These are phyloP conservation scores for Coendou prehensilis DNA, from an alignment of 2,797 vertebrate genomes.

Conservation along the genomic window DNA sequence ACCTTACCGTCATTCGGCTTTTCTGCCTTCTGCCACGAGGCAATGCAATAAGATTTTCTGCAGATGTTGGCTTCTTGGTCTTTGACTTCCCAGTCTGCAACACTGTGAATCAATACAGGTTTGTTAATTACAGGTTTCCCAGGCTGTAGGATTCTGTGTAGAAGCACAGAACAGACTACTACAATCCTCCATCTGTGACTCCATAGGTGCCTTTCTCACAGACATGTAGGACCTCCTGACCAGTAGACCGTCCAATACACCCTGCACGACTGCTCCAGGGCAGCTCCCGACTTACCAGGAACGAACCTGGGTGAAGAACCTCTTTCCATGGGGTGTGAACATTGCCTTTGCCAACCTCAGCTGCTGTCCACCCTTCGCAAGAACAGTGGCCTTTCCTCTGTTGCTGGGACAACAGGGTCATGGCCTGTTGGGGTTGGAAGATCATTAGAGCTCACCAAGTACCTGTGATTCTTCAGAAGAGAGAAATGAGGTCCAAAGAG, in stretches of 20 bases:
- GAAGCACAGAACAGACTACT: too few species aligned
- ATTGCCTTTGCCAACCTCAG: not conserved
- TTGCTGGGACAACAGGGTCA: not conserved
- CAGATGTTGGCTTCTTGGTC: too few species aligned
- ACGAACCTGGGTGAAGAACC: not conserved
- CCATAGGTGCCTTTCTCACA: not conserved
- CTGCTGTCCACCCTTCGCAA: not conserved
- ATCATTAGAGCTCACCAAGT: not conserved
- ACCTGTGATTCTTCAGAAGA: not conserved
- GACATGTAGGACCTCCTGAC: not conserved
- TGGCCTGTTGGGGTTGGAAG: not conserved
- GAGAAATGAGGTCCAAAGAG: not conserved
- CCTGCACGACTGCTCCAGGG: not conserved
- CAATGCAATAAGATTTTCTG: not conserved
- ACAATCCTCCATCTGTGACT: not conserved
- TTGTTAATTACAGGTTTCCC: not conserved
- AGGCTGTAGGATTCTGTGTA: not conserved
- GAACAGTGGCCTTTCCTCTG: not conserved
- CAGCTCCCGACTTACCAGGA: not conserved
- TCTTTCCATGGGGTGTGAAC: not conserved
- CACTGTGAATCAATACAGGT: not conserved
- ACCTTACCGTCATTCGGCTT: not conserved
- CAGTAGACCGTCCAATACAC: not conserved
- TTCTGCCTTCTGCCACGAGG: not conserved
- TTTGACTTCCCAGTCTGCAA: not conserved